Evolutionary conservation across 2,113 vertebrate genomes (phyloP), one percentile per base, ranked within the genome.

Genomic region (Rhadina sibilatrix): DNA sequence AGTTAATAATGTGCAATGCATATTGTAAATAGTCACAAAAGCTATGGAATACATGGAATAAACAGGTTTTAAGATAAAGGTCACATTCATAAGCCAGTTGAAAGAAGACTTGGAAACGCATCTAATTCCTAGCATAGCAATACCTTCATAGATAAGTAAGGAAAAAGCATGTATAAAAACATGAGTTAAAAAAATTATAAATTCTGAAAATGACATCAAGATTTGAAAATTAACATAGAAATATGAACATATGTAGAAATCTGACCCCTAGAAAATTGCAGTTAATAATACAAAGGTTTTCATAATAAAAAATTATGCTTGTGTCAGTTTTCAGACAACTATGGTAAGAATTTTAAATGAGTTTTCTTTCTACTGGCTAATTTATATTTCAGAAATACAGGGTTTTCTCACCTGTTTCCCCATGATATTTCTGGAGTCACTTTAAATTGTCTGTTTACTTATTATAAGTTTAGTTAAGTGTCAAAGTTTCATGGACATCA

Each of bases 1-100:
- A 93, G 85, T 38, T 40, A 86, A 19, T 87, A 82, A 53, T 56
- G 68, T 96, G 94, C 91, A 95, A 94, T 96, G 85, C 50, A 65
- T 90, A 42, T 61, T 96, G 94, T 94, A 96, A 96, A 91, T 87
- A 88, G 91, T 85, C 33, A 80, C 33, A 74, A 86, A 95, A 96
- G 49, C 87, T 92, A 57, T 46, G 47, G 37, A 90, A 68, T 66
- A 75, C 52, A 76, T 5, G 69, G 47, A 93, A 74, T 79, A 94
- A 96, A 87, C 65, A 90, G 64, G 83, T 92, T 83, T 72, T 89
- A 89, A 90, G 35, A 35, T 59, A 90, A 83, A 92, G 95, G 96
- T 96, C 91, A 95, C 30, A 66, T 90, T 91, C 56, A 64, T 69
- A 74, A 91, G 75, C 60, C 71, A 88, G 72, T 70, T 93, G 66